A percentile compares a stretch with the other conserved stretches of the same genome.
phyloP scores from a whole-genome alignment of 2,888 invertebrate species.

The Acrobasis suavella region DNA sequence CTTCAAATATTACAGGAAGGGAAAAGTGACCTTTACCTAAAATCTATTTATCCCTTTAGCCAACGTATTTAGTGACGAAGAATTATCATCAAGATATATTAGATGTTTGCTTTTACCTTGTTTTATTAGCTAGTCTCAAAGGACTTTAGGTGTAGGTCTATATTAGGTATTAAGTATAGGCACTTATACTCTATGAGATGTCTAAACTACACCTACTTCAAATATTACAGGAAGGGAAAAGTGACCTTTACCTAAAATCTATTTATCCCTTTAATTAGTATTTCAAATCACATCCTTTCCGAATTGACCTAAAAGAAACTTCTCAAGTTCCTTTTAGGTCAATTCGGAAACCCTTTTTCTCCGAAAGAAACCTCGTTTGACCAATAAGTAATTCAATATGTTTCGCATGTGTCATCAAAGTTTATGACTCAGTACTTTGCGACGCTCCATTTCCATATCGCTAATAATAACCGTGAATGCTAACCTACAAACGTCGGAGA shows the following conservation, averaged over 20 bases:
- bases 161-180: no score
- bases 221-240: not conserved
- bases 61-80: no score
- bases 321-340: slow-evolving; percentile 3
- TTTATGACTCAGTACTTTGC: slow-evolving; percentile 36
- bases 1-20: no score
- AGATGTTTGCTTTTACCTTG: no score
- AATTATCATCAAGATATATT: no score
- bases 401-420: slow-evolving; percentile 28
- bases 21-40: not conserved
- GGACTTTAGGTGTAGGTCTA: no score
- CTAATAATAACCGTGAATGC: slow-evolving; percentile 18
- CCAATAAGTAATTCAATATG: slow-evolving; percentile 41
- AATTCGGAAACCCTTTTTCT: slow-evolving; percentile 26
- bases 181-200: no score
- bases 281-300: slow-evolving; percentile 4
- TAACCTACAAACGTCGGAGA: slow-evolving; percentile 16
- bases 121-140: no score
- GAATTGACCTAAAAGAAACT: not conserved
- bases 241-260: not conserved
- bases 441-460: slow-evolving; percentile 9
- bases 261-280: not conserved
- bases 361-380: slow-evolving; percentile 37
- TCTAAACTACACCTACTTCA: no score
- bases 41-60: no score